A percentile compares a stretch with the other conserved stretches of the same genome.
Conservation (phyloP, 1,140 invertebrate genomes). For the Parapsyche elsis region DNA sequence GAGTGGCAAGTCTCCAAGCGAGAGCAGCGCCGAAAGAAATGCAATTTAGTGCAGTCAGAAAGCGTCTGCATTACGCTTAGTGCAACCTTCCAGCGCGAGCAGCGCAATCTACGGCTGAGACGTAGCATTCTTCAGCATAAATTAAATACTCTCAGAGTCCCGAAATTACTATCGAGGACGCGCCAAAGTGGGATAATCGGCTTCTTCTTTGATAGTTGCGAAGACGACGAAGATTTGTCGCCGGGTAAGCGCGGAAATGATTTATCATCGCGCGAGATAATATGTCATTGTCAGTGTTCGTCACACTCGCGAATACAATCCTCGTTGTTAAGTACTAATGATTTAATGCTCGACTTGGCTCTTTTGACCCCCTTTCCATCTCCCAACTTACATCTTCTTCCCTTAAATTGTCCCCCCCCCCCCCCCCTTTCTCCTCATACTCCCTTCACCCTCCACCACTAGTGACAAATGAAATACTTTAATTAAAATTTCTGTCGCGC, state of each 20-base stretch:
- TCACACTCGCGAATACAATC: slow-evolving; percentile 23
- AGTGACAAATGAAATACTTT: slow-evolving; percentile 24
- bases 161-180: not conserved
- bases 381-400: no score
- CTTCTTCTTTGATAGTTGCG: not conserved
- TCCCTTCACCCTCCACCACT: no score
- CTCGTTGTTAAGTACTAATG: slow-evolving; percentile 36
- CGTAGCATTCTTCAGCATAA: not conserved
- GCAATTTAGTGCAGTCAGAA: slow-evolving; percentile 27
- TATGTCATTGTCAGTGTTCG: slow-evolving; percentile 37
- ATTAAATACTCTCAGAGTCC: not conserved
- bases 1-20: slow-evolving; percentile 35
- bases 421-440: not conserved
- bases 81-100: not conserved
- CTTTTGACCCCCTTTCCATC: slow-evolving; percentile 11
- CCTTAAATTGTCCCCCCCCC: not conserved
- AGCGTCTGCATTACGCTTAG: slow-evolving; percentile 16
- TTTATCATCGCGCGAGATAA: slow-evolving; percentile 37
- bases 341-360: slow-evolving; percentile 38
- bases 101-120: not conserved
- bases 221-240: not conserved
- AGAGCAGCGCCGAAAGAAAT: slow-evolving; percentile 13
- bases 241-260: slow-evolving; percentile 9
- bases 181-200: not conserved
- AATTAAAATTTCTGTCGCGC: slow-evolving; percentile 37